Conservation (phyloP, 2,113 vertebrate genomes). For the Anolis carolinensis region DNA sequence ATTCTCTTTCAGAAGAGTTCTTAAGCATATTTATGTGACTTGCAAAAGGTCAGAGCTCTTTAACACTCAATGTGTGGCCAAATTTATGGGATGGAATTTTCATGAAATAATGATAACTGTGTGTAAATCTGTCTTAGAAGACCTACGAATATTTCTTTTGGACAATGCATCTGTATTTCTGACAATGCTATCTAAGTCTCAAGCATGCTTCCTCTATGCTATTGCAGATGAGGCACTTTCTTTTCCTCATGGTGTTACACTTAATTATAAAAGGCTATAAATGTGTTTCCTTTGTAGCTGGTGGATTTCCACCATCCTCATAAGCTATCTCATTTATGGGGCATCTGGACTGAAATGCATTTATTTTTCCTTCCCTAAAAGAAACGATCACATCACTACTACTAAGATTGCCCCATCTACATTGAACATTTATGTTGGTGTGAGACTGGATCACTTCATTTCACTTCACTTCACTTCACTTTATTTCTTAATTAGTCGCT, state of each 20-base stretch:
- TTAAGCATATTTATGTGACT: constrained; percentile 33
- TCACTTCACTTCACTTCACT: no score
- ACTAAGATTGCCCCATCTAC: no score
- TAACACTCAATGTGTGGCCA: constrained; percentile 9
- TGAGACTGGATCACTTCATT: no score
- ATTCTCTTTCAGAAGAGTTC: constrained; percentile 33
- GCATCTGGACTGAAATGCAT: no score
- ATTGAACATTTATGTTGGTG: no score
- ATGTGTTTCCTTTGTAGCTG: not conserved
- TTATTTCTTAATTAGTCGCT: no score
- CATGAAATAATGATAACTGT: not conserved
- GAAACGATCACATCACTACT: not conserved
- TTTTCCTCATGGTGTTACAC: not conserved
- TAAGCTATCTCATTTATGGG: not conserved
- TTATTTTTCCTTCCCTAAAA: not conserved
- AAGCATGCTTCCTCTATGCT: not conserved
- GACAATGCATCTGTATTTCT: constrained; percentile 35
- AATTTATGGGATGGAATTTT: constrained; percentile 31
- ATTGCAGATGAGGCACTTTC: constrained; percentile 32
- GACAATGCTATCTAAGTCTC: not conserved
- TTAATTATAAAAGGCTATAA: constrained; percentile 4
- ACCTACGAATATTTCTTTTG: not conserved
- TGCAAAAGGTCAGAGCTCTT: constrained; percentile 27
- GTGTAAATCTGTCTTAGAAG: constrained; percentile 31
- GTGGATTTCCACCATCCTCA: not conserved